Evolutionary conservation across 1,140 invertebrate species (phyloP).

Genomic region (Drosophila ercepeae): DNA sequence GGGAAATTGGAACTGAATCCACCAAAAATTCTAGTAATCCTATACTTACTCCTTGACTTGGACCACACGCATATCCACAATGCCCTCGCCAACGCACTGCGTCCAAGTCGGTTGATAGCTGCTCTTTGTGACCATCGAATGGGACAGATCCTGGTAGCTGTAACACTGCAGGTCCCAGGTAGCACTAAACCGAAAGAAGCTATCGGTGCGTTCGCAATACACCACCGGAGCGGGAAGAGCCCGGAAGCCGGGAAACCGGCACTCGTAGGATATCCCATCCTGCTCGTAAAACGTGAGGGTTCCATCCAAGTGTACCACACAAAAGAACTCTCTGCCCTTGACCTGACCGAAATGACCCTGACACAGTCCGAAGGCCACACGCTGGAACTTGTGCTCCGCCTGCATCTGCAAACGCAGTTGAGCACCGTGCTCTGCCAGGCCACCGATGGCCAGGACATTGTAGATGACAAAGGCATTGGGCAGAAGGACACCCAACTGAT

Average conservation of each 20-base stretch:
- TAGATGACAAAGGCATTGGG: slow-evolving; percentile 76
- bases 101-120: slow-evolving; percentile 77
- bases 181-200: slow-evolving; percentile 88
- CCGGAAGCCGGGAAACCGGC: slow-evolving; percentile 85
- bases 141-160: slow-evolving; percentile 80
- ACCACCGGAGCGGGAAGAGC: slow-evolving; percentile 89
- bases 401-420: slow-evolving; percentile 84
- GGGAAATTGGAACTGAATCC: background rate
- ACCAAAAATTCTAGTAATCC: background rate
- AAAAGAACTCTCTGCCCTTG: slow-evolving; percentile 89
- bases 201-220: slow-evolving; percentile 89
- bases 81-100: slow-evolving; percentile 76
- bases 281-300: slow-evolving; percentile 91
- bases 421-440: slow-evolving; percentile 73
- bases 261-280: slow-evolving; percentile 81
- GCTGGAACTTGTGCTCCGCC: slow-evolving; percentile 86
- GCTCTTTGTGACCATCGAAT: slow-evolving; percentile 65
- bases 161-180: slow-evolving; percentile 88
- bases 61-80: slow-evolving; percentile 70
- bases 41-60: slow-evolving; percentile 70
- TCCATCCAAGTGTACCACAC: slow-evolving; percentile 91
- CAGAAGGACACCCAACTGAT: slow-evolving; percentile 74
- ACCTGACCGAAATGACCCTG: slow-evolving; percentile 91
- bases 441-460: slow-evolving; percentile 60
- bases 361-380: slow-evolving; percentile 86